Evolutionary conservation across 1,140 invertebrate genomes (phyloP).

Genomic region (Panonychus citri): DNA sequence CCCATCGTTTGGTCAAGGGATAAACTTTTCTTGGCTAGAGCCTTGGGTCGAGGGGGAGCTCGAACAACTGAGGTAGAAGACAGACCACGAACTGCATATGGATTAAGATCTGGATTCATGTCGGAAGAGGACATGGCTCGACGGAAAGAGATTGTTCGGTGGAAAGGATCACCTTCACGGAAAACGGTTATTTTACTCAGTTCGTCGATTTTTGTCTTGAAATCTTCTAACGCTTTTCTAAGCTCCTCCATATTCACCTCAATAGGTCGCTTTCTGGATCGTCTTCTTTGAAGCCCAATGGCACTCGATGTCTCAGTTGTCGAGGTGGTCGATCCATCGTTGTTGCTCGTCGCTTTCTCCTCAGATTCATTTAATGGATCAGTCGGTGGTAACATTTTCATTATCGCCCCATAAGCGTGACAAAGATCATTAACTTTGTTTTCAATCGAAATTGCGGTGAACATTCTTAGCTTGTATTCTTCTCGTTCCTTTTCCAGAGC

Average conservation of each 20-base stretch:
- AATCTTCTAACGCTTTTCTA: background rate
- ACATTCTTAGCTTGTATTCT: slow-evolving; percentile 11
- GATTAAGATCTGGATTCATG: background rate
- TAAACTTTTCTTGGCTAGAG: slow-evolving; percentile 42
- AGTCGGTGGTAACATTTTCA: background rate
- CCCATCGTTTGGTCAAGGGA: slow-evolving; percentile 42
- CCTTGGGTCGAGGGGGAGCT: slow-evolving; percentile 23
- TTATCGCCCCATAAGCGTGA: slow-evolving; percentile 2
- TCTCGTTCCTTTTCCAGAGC: slow-evolving; percentile 43
- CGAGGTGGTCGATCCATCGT: background rate
- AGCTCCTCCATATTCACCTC: background rate
- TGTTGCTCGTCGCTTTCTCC: too few species aligned
- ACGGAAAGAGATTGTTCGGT: background rate
- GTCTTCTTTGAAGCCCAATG: background rate
- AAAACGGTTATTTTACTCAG: background rate
- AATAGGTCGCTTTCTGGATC: background rate
- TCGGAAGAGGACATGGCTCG: slow-evolving; percentile 12
- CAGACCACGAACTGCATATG: background rate
- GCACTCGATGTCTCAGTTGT: background rate
- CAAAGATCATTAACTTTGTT: slow-evolving; percentile 6
- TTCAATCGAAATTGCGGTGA: slow-evolving; percentile 6
- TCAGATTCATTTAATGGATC: background rate
- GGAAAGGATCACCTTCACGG: background rate
- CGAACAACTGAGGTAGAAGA: slow-evolving; percentile 11
- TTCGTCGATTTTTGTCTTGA: background rate